These are phyloP conservation scores for Apostichopus japonicus DNA, from an alignment of 35 echinoderm and acorn worm species.

Conservation along the genomic window DNA sequence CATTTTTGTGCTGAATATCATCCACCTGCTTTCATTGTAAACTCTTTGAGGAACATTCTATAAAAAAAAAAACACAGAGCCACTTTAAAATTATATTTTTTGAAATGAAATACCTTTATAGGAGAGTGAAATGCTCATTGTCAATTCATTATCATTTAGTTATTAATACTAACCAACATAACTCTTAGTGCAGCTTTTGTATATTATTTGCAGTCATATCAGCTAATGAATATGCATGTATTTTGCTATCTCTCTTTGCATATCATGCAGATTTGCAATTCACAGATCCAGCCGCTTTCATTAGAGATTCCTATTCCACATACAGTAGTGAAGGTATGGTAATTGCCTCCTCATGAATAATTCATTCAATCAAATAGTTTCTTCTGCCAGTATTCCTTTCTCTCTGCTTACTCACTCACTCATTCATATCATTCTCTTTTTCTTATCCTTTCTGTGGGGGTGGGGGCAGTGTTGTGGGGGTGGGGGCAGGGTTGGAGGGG, in stretches of 20 bases:
- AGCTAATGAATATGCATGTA: conserved; percentile 46
- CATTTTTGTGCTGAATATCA: too few relatives aligned
- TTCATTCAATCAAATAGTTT: not conserved
- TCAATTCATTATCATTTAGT: too few relatives aligned
- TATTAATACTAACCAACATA: too few relatives aligned
- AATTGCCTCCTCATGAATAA: conserved; percentile 29
- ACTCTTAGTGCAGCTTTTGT: not conserved
- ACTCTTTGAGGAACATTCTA: too few relatives aligned
- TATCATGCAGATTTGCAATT: conserved; percentile 44
- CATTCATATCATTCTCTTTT: not conserved
- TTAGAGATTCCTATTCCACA: conserved; percentile 65
- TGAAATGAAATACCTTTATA: too few relatives aligned
- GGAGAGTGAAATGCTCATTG: too few relatives aligned
- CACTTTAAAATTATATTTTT: too few relatives aligned
- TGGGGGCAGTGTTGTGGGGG: not conserved
- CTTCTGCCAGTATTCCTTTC: not conserved
- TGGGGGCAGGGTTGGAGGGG: too few relatives aligned
- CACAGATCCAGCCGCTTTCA: conserved; percentile 60
- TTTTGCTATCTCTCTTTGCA: conserved; percentile 42
- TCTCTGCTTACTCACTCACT: not conserved
- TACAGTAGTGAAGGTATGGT: conserved; percentile 62
- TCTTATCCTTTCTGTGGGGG: not conserved
- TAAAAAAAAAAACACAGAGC: too few relatives aligned
- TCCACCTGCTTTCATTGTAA: too few relatives aligned
- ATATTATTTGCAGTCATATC: not conserved